These are phyloP conservation scores for Acleris emargana DNA, from an alignment of 2,888 invertebrate genomes.

Conservation along the genomic window DNA sequence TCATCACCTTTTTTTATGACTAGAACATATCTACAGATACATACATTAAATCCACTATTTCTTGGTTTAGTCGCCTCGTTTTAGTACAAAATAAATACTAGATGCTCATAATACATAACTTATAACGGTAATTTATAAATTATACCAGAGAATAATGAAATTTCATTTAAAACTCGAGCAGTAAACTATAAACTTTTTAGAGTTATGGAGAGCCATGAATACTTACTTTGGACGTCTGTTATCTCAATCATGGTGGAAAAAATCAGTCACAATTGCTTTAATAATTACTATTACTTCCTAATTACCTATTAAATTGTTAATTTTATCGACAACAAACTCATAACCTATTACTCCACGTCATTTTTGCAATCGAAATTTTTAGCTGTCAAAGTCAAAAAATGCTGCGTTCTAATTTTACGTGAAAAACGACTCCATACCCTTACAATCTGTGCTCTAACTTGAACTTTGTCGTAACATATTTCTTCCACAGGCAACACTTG, in stretches of 20 bases:
- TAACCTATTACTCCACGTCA: constrained; percentile 74
- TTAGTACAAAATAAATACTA: background rate
- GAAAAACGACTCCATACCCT: background rate
- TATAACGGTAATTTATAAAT: constrained; percentile 1
- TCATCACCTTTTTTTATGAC: no score
- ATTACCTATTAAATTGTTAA: constrained; percentile 52
- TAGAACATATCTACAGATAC: no score
- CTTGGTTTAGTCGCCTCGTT: background rate
- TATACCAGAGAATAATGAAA: background rate
- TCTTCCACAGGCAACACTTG: background rate
- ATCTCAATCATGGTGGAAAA: constrained; percentile 89
- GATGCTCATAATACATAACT: background rate
- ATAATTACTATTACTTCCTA: constrained; percentile 39
- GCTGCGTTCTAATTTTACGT: constrained; percentile 18
- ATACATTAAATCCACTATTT: background rate
- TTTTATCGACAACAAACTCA: constrained; percentile 60
- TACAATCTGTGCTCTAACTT: no score
- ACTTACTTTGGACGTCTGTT: constrained; percentile 93
- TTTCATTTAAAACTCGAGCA: constrained; percentile 27
- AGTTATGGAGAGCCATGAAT: constrained; percentile 38
- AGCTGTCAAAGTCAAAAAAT: constrained; percentile 31
- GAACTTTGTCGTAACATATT: background rate
- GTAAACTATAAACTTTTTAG: constrained; percentile 9
- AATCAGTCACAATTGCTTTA: constrained; percentile 40
- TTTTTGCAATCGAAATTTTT: constrained; percentile 50